Base-by-base conservation (phyloP, 2,888 invertebrate genomes). In the Allolobophora icterica region DNA sequence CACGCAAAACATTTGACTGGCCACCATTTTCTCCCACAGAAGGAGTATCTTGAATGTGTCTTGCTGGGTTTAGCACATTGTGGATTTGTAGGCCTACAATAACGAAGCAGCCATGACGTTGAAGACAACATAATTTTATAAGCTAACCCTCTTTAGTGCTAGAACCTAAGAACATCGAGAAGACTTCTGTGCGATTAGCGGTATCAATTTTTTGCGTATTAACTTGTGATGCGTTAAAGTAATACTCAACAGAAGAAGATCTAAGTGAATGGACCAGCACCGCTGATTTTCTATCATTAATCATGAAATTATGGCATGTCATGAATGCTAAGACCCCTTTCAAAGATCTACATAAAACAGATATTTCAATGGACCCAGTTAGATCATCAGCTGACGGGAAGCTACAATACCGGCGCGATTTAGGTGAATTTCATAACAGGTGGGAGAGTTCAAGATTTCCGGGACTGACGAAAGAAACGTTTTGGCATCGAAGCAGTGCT, bases 151-250 rank as follows among this genome's bases (percentile, higher is more conserved):
- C 24, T 5, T 19, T 6, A 24, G 21, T 52, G 19, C 5, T 84
- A 35, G 33, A 33, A 33, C 84, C 84, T 24, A 83, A 17, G 83
- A 83, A 33, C 83, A 83, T 83, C 83, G 17, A n/a, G 17, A 84
- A 84, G 17, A 84, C 84, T 33, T 84, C 84, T 84, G 84, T 84
- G 33, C n/a, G n/a, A 6, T 84, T n/a, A n/a, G n/a, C 17, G 34
- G 34, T 34, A n/a, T 33, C 89, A 11, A 13, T 89, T 21, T 89
- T 89, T 30, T 34, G 89, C 34, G 89, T 38, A 89, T 89, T 35
- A 38, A 89, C 89, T 15, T 35, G 89, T 42, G 89, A 89, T 89
- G 89, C 89, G 5, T 21, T 89, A 2, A n/a, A 89, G 30, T 89
- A 35, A 3, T 89, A 38, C 21, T 30, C 38, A 24, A 89, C 30